Percentiles rank a stretch among this genome's conserved stretches.
phyloP scores from a whole-genome alignment of 2,797 vertebrate species.

The Melopsittacus undulatus region DNA sequence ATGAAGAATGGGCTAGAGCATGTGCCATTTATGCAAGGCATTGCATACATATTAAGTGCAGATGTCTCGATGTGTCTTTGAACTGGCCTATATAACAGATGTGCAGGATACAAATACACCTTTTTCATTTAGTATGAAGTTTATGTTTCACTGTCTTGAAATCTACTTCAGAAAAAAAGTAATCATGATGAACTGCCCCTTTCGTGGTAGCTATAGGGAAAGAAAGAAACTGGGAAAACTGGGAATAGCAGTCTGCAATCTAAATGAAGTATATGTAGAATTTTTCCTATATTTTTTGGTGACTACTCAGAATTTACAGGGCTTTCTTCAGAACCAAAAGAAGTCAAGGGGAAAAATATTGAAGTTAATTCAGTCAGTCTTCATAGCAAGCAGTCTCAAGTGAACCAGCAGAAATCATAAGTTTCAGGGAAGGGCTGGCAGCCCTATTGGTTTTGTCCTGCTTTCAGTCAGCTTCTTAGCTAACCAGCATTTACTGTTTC shows the following conservation, averaged over 20 bases:
- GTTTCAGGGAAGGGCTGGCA: not conserved
- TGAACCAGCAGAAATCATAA: not conserved
- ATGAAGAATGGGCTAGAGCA: not conserved
- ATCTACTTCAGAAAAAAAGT: not conserved
- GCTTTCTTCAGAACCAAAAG: not conserved
- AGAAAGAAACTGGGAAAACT: not conserved
- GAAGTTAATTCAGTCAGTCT: not conserved
- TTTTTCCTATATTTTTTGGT: not conserved
- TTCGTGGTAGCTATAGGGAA: not conserved
- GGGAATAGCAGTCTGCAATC: not conserved
- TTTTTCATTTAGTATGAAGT: not conserved
- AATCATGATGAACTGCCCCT: not conserved
- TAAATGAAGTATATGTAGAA: not conserved
- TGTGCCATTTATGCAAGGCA: accelerated
- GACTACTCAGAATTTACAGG: not conserved
- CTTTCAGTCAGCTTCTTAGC: not conserved
- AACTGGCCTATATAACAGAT: not conserved
- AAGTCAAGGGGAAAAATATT: not conserved
- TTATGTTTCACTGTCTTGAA: not conserved
- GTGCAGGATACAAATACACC: not conserved
- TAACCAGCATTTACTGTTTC: not conserved
- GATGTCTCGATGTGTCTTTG: not conserved
- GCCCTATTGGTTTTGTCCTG: not conserved
- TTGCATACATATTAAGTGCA: not conserved
- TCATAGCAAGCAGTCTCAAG: not conserved